Evolutionary conservation across 2,888 invertebrate species (phyloP).

Genomic region (Rotaria magnacalcarata): DNA sequence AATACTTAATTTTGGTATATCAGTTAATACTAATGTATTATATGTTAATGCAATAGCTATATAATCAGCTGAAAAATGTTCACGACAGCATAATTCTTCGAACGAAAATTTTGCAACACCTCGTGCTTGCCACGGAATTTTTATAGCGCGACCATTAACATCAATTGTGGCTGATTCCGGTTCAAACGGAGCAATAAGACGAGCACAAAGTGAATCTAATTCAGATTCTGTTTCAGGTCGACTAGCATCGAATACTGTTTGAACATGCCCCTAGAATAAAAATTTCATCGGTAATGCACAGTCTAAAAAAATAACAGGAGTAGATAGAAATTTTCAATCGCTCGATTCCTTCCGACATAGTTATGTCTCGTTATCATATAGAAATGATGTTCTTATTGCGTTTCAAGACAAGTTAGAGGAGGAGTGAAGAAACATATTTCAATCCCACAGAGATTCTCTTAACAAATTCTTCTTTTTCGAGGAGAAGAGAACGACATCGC

Average conservation of each 20-base stretch:
- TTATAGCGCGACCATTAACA: constrained; percentile 81
- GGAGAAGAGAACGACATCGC: too few relatives aligned
- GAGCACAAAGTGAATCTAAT: constrained; percentile 25
- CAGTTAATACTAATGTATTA: constrained; percentile 84
- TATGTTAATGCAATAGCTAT: constrained; percentile 84
- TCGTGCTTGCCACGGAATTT: constrained; percentile 83
- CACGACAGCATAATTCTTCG: constrained; percentile 62
- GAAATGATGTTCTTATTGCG: too few relatives aligned
- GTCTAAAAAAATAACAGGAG: too few relatives aligned
- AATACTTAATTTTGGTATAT: constrained; percentile 78
- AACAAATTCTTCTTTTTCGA: too few relatives aligned
- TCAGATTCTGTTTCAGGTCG: not conserved
- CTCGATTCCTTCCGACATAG: too few relatives aligned
- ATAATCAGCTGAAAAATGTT: constrained; percentile 90
- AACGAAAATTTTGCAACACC: constrained; percentile 60
- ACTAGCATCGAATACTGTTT: not conserved
- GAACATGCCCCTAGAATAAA: constrained; percentile 7
- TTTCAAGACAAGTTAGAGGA: too few relatives aligned
- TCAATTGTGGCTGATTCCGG: constrained; percentile 77
- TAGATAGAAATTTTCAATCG: too few relatives aligned
- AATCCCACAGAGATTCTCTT: too few relatives aligned
- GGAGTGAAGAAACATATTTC: too few relatives aligned
- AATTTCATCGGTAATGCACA: constrained; percentile 47
- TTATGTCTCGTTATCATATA: too few relatives aligned
- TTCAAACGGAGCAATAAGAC: constrained; percentile 53